phyloP scores from a whole-genome alignment of 2,888 invertebrate genomes.

The Metellina segmentata region DNA sequence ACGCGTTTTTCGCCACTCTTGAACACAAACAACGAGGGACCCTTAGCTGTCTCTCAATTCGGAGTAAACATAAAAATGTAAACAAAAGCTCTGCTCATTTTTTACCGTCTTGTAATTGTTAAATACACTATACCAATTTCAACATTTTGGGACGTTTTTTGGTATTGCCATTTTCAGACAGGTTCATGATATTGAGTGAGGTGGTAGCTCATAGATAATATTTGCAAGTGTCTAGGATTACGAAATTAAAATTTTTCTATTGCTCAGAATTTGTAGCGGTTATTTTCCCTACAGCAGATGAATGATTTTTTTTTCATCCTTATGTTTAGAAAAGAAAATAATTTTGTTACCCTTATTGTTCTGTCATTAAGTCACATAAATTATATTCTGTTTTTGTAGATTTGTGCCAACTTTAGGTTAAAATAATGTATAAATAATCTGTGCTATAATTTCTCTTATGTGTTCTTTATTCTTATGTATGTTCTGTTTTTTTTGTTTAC shows the following conservation, averaged over 20 bases:
- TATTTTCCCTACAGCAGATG: background rate
- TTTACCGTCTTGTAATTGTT: conserved; percentile 61
- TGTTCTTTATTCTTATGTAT: background rate
- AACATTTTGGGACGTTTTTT: conserved; percentile 12
- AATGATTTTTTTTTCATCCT: background rate
- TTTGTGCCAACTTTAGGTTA: conserved; percentile 33
- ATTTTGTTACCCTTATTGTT: background rate
- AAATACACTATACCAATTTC: conserved; percentile 30
- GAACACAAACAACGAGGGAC: conserved; percentile 17
- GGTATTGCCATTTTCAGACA: background rate
- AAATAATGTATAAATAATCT: conserved; percentile 37
- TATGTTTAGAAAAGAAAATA: background rate
- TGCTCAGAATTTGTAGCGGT: background rate
- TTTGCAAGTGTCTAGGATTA: background rate
- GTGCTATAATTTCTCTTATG: background rate
- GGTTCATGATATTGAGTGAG: background rate
- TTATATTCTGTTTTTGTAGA: background rate
- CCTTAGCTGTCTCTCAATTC: conserved; percentile 36
- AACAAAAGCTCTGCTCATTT: conserved; percentile 59
- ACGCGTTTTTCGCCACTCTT: conserved; percentile 69
- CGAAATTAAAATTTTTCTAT: background rate
- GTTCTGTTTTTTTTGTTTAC: conserved; percentile 9
- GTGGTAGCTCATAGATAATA: background rate
- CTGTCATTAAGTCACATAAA: background rate
- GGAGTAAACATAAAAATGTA: conserved; percentile 8